These are phyloP conservation scores for Hydrochoerus hydrochaeris DNA, from an alignment of 2,113 vertebrate species.

Conservation along the genomic window DNA sequence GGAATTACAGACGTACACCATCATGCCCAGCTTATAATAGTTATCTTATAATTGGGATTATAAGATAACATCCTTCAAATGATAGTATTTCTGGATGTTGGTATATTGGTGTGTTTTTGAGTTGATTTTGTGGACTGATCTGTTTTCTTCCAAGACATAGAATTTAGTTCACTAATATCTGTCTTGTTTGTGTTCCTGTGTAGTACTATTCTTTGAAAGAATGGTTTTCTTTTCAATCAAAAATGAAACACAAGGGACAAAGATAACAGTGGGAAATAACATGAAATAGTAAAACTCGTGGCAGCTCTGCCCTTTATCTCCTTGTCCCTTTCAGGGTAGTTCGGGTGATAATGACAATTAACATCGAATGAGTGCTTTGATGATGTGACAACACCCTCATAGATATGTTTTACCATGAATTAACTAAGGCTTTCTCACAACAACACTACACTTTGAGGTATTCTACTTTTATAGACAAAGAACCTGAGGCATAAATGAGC, in stretches of 20 bases:
- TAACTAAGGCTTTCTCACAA: not conserved
- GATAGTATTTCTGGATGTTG: slow-evolving; percentile 24
- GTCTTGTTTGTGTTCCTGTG: not conserved
- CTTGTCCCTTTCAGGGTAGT: not conserved
- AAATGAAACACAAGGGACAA: not conserved
- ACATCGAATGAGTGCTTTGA: not conserved
- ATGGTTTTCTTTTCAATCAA: not conserved
- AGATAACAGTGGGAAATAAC: slow-evolving; percentile 31
- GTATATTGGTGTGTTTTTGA: not conserved
- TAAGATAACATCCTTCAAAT: not conserved
- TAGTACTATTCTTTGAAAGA: not conserved
- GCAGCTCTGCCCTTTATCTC: not conserved
- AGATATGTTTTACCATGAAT: not conserved
- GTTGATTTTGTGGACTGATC: not conserved
- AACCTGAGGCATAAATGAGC: not conserved
- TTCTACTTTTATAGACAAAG: not conserved
- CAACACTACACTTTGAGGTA: not conserved
- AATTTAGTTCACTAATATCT: not conserved
- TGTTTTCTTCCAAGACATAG: not conserved
- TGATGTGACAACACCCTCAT: not conserved
- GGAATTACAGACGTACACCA: too few species aligned
- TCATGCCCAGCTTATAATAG: too few species aligned
- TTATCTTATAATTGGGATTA: not conserved
- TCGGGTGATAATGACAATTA: not conserved
- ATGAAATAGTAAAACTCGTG: slow-evolving; percentile 24